Percentiles rank a stretch among this genome's conserved stretches.
Conservation (phyloP, 2,797 vertebrate species). For the Premnoplex brunnescens region DNA sequence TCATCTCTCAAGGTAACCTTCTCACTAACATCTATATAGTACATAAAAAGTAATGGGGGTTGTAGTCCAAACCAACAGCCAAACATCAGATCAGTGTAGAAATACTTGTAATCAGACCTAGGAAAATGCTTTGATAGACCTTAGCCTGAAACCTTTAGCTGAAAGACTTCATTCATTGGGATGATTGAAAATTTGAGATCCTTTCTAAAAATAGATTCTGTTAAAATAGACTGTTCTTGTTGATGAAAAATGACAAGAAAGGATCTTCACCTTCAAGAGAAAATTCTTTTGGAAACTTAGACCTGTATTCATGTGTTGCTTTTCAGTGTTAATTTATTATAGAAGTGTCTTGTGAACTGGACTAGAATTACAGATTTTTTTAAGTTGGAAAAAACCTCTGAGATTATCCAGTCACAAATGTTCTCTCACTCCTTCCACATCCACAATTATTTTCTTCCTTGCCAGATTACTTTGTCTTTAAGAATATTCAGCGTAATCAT, state of each 20-base stretch:
- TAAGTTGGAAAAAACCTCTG: neutral
- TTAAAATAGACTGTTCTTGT: neutral
- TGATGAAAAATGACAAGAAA: neutral
- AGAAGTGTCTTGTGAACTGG: neutral
- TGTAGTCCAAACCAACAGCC: neutral
- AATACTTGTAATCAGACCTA: neutral
- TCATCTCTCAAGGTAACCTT: slow-evolving; percentile 91
- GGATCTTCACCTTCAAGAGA: neutral
- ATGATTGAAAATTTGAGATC: neutral
- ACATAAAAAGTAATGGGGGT: neutral
- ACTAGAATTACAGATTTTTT: neutral
- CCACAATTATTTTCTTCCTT: neutral
- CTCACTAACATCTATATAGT: no score
- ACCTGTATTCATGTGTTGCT: neutral
- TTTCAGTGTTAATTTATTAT: neutral
- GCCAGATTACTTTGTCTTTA: neutral
- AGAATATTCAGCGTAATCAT: neutral
- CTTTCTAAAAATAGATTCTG: neutral
- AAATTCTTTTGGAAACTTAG: neutral
- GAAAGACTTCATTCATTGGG: neutral
- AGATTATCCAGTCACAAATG: neutral
- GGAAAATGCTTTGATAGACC: neutral
- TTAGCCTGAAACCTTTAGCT: neutral
- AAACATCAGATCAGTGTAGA: neutral
- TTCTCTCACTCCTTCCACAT: neutral